Percentiles rank a stretch among this genome's conserved stretches.
Conservation (phyloP, 2,797 vertebrate species). For the Potorous gilbertii region DNA sequence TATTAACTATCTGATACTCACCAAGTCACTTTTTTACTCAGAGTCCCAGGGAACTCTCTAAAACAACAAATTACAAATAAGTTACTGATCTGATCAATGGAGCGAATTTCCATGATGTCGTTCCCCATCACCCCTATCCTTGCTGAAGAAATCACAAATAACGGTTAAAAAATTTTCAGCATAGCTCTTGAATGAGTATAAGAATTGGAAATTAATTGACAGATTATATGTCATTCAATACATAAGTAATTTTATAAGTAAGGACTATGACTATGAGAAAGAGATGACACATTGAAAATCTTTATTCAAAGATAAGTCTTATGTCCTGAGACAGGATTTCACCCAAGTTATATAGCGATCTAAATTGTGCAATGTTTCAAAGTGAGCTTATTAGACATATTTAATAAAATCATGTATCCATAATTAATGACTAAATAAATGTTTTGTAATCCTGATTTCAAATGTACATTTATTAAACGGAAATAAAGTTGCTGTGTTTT, state of each 20-base stretch:
- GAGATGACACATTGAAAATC: neutral
- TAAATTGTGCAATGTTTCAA: neutral
- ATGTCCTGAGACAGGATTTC: neutral
- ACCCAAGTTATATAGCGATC: neutral
- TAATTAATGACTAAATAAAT: no score
- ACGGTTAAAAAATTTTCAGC: neutral
- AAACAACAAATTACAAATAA: neutral
- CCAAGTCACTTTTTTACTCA: neutral
- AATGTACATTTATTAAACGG: constrained; percentile 30
- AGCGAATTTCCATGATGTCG: neutral
- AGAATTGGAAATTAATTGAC: neutral
- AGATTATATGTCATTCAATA: neutral
- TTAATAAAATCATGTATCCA: neutral
- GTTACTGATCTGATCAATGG: neutral
- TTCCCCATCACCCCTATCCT: neutral
- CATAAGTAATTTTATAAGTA: neutral
- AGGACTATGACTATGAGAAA: neutral
- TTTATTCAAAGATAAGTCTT: neutral
- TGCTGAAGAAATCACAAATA: neutral
- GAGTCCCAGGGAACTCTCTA: neutral
- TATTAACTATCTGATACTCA: neutral
- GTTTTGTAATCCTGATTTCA: no score
- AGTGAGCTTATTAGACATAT: neutral
- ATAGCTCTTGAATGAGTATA: neutral
- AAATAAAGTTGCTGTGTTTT: neutral